Conservation (phyloP, 2,888 invertebrate genomes). For the Ceriagrion tenellum region DNA sequence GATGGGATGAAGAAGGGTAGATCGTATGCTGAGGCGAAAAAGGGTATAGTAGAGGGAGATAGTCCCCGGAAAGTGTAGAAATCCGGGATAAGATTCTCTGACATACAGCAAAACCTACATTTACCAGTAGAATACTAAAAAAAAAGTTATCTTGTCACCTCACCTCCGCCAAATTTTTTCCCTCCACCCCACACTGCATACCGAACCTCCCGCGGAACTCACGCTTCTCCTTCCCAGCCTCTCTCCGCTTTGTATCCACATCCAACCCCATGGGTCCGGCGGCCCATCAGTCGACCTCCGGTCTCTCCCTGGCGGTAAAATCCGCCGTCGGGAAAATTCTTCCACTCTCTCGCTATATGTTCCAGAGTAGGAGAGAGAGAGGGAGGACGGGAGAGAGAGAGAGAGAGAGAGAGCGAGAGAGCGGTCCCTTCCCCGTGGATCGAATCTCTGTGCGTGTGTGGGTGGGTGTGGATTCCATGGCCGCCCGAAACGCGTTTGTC, state of each 20-base stretch:
- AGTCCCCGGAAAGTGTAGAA: too few relatives aligned
- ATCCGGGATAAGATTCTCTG: too few relatives aligned
- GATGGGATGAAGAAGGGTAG: too few relatives aligned
- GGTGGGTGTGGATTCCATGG: neutral
- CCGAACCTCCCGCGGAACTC: neutral
- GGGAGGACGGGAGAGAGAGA: neutral
- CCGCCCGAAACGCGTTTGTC: neutral
- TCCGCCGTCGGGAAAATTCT: neutral
- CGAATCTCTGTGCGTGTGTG: neutral
- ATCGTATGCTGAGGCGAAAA: too few relatives aligned
- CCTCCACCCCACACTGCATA: neutral
- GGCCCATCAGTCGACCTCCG: conserved; percentile 11
- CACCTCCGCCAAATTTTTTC: neutral
- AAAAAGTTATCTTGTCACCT: too few relatives aligned
- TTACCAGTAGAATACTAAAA: too few relatives aligned
- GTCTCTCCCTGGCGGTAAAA: neutral
- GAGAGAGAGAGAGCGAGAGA: neutral
- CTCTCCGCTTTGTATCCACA: neutral
- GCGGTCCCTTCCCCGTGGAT: neutral
- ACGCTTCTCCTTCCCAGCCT: neutral
- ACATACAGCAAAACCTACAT: too few relatives aligned
- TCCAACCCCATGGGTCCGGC: neutral
- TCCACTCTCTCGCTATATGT: neutral
- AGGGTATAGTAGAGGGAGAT: too few relatives aligned
- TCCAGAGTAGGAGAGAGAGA: too few relatives aligned